Base-by-base conservation (phyloP, 1,140 invertebrate genomes). In the Penaeus indicus region DNA sequence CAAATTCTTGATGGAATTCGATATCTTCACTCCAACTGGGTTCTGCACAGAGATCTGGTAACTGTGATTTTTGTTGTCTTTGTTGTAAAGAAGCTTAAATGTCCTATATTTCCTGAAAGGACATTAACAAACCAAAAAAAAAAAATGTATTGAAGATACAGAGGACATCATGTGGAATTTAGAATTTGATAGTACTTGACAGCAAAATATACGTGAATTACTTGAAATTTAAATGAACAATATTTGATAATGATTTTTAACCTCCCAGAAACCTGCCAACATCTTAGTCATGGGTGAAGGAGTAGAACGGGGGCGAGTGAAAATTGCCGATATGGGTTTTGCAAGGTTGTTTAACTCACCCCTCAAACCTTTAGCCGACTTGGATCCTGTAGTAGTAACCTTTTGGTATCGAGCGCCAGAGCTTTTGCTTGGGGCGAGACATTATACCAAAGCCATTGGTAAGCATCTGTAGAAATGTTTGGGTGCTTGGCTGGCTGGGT, bases 321-420 rank as follows among this genome's bases (percentile, higher is more conserved):
- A 99, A 95, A 99, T 99, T 92, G 99, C 99, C 85, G 99, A 99
- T 92, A 99, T 99, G 98, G 99, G 99, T 19, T 99, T 99, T 94
- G 99, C 99, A n/a, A 94, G 99, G 91, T 94, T 99, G 54, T 99
- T 99, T 92, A 99, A 99, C 94, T 97, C 98, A 7, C 99, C 99
- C 7, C 93, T 99, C 32, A 99, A 99, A 93, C 98, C 99, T 2
- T 93, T 99, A 62, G 98, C 98, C 32, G 98, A 99, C 94, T 94
- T 99, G 89, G 99, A 99, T 95, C 99, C 99, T 77, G 99, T 99
- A 38, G 99, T 99, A 75, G 99, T 99, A 21, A 99, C 99, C 90
- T 99, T 99, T 94, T 99, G 99, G 99, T 99, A 99, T 93, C 95
- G 98, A 92, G 98, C 98, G 19, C 98, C 98, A 4, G 99, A 99